Evolutionary conservation across 2,797 vertebrate species (phyloP).

Genomic region (Fringilla coelebs): DNA sequence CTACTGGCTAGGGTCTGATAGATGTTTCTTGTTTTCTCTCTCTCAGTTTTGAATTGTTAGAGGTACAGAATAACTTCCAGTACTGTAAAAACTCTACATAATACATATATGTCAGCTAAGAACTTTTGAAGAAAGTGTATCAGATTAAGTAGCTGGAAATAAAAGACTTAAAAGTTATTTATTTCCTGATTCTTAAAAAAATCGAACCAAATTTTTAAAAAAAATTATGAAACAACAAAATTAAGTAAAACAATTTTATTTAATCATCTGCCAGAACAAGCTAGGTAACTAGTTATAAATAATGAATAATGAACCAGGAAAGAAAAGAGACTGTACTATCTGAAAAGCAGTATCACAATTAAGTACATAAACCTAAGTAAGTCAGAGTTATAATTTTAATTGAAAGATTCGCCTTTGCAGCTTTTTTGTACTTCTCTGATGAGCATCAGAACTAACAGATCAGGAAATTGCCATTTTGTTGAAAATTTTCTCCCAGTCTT

Average conservation of each 20-base stretch:
- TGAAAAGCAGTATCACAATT: neutral
- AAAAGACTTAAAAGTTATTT: neutral
- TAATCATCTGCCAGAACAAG: neutral
- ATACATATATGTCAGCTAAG: neutral
- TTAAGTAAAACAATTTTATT: neutral
- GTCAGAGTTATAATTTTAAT: neutral
- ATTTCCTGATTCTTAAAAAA: neutral
- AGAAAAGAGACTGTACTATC: neutral
- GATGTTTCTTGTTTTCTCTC: neutral
- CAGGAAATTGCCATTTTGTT: neutral
- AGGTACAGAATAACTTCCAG: neutral
- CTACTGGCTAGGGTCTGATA: neutral
- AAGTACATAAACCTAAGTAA: neutral
- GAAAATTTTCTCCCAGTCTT: neutral
- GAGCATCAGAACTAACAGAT: neutral
- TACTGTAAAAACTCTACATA: neutral
- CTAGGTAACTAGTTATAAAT: neutral
- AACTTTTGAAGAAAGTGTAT: neutral
- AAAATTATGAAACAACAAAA: neutral
- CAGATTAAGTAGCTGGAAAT: neutral
- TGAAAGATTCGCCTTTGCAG: neutral
- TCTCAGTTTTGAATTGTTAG: neutral
- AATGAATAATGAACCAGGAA: neutral
- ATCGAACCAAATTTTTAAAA: rapidly evolving
- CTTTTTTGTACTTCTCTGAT: neutral